Evolutionary conservation across 2,888 invertebrate species (phyloP).

Genomic region (Standfussiana lucernea): DNA sequence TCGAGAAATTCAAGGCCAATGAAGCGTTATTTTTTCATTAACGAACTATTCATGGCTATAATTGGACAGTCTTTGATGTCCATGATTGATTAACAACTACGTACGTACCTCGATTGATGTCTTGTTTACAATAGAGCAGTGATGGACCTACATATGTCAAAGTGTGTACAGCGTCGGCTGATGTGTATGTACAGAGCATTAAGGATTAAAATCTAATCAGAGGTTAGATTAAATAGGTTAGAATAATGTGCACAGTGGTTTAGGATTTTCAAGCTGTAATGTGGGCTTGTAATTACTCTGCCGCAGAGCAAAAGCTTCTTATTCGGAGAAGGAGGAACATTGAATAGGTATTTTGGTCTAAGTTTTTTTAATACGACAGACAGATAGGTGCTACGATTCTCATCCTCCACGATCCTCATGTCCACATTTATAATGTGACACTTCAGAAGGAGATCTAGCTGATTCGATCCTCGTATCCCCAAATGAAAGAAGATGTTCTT

Average conservation of each 20-base stretch:
- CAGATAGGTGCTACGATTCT: background rate
- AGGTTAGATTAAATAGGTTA: too few relatives aligned
- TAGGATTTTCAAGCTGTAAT: conserved; percentile 12
- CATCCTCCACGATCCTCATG: too few relatives aligned
- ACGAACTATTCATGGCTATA: conserved; percentile 30
- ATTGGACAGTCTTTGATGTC: conserved; percentile 45
- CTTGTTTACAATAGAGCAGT: conserved; percentile 45
- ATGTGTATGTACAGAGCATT: conserved; percentile 25
- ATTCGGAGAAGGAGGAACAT: background rate
- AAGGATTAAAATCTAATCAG: conserved; percentile 48
- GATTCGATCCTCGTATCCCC: background rate
- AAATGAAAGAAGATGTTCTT: background rate
- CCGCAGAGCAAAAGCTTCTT: background rate
- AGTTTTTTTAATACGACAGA: too few relatives aligned
- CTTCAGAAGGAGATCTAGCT: background rate
- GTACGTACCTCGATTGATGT: conserved; percentile 27
- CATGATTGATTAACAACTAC: conserved; percentile 41
- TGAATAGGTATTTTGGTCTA: background rate
- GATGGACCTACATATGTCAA: background rate
- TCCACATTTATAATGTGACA: background rate
- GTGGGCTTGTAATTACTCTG: background rate
- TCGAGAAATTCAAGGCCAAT: conserved; percentile 28
- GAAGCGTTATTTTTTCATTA: conserved; percentile 39
- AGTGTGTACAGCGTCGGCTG: conserved; percentile 10
- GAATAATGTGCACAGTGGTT: background rate